Percentiles rank a stretch among this genome's conserved stretches.
phyloP scores from a whole-genome alignment of 2,113 vertebrate genomes.

The Ammospiza caudacuta region DNA sequence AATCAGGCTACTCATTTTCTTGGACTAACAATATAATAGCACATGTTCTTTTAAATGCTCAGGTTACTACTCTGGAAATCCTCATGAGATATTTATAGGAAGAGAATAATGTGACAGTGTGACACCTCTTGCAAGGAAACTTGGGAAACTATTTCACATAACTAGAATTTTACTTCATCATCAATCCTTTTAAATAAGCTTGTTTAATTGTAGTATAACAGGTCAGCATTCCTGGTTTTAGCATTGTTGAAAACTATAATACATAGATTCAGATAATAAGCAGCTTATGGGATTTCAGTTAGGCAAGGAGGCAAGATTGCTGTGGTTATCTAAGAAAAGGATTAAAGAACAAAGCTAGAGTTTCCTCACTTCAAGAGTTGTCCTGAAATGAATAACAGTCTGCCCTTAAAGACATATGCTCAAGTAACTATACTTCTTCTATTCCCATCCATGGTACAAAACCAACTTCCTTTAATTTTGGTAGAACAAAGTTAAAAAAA shows the following conservation, averaged over 20 bases:
- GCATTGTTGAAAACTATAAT: neutral
- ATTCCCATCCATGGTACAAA: neutral
- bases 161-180: neutral
- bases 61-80: neutral
- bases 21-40: neutral
- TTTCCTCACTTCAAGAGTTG: neutral
- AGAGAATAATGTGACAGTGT: neutral
- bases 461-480: neutral
- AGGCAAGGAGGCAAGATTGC: slow-evolving; percentile 23
- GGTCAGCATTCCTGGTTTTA: neutral
- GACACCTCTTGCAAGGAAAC: neutral
- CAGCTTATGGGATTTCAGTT: slow-evolving; percentile 42
- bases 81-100: neutral
- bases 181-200: neutral
- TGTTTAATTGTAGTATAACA: neutral
- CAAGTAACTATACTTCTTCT: neutral
- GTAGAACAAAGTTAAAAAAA: neutral
- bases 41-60: neutral
- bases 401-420: neutral
- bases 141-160: neutral
- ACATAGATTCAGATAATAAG: slow-evolving; percentile 27
- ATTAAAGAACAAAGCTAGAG: slow-evolving; percentile 2
- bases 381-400: neutral
- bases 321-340: slow-evolving; percentile 15
- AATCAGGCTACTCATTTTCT: neutral